Conservation (phyloP, 2,888 invertebrate species). For the Campoplex capitator region DNA sequence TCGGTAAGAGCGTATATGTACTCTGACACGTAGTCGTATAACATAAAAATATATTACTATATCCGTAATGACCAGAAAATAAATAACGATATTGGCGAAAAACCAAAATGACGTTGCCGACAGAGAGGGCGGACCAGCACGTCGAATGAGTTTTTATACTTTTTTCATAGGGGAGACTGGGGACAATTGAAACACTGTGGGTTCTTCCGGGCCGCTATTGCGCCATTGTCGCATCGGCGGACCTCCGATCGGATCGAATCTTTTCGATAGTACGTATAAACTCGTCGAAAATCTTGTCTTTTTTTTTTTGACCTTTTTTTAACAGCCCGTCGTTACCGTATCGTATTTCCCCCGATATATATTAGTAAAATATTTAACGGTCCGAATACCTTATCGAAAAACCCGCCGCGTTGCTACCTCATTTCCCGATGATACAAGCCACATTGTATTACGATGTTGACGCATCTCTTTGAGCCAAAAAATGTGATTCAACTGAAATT, state of each 20-base stretch:
- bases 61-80: background rate
- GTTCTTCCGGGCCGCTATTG: slow-evolving; percentile 6
- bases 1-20: background rate
- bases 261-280: slow-evolving; percentile 14
- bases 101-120: background rate
- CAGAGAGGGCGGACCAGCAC: background rate
- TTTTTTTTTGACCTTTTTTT: background rate
- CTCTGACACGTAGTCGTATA: background rate
- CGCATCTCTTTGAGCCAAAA: background rate
- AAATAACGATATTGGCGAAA: background rate
- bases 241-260: slow-evolving; percentile 7
- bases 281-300: background rate
- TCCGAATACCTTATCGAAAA: background rate
- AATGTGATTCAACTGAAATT: background rate
- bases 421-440: background rate
- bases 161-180: slow-evolving; percentile 18
- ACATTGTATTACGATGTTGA: background rate
- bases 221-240: slow-evolving; percentile 14
- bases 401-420: background rate
- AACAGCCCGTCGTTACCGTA: background rate
- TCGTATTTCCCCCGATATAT: background rate
- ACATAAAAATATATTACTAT: background rate
- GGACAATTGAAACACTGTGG: slow-evolving; percentile 27
- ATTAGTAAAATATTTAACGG: background rate
- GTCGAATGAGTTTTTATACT: slow-evolving; percentile 10